These are phyloP conservation scores for Palythoa grandiflora DNA, from an alignment of 92 coral and sea anemone genomes.

Conservation along the genomic window DNA sequence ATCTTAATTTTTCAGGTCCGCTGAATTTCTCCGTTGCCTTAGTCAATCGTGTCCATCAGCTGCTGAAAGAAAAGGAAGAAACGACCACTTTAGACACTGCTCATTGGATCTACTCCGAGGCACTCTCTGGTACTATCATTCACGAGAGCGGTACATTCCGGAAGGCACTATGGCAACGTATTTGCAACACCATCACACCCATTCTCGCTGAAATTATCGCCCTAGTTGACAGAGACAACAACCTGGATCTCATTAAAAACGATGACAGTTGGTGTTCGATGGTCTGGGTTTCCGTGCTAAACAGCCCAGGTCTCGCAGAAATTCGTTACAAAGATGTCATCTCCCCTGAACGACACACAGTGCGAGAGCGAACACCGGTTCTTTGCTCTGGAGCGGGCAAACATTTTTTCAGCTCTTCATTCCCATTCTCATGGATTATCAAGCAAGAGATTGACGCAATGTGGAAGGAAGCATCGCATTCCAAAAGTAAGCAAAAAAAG, in stretches of 20 bases:
- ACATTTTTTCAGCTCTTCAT: slow-evolving; percentile 62
- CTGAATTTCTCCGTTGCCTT: slow-evolving; percentile 60
- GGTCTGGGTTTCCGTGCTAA: slow-evolving; percentile 61
- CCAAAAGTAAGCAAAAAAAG: slow-evolving; percentile 49
- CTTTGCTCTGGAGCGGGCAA: slow-evolving; percentile 75
- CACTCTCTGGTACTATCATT: slow-evolving; percentile 60
- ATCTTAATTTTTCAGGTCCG: not conserved
- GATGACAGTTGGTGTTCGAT: slow-evolving; percentile 52
- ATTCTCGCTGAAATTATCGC: slow-evolving; percentile 79
- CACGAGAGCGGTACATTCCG: slow-evolving; percentile 85
- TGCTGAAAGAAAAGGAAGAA: slow-evolving; percentile 70
- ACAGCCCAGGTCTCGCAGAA: slow-evolving; percentile 49
- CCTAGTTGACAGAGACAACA: slow-evolving; percentile 75
- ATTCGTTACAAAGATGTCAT: slow-evolving; percentile 58
- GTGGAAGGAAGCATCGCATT: slow-evolving; percentile 53
- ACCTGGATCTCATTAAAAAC: slow-evolving; percentile 65
- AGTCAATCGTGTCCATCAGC: slow-evolving; percentile 54
- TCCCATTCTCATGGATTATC: slow-evolving; percentile 85
- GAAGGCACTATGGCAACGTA: slow-evolving; percentile 77
- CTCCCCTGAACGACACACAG: slow-evolving; percentile 63
- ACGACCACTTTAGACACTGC: slow-evolving; percentile 35
- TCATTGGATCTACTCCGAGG: slow-evolving; percentile 76
- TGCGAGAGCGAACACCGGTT: slow-evolving; percentile 79
- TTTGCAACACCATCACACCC: slow-evolving; percentile 74
- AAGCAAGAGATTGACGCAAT: slow-evolving; percentile 61